Base-by-base conservation (phyloP, 2,888 invertebrate species). In the Eupithecia subumbrata region DNA sequence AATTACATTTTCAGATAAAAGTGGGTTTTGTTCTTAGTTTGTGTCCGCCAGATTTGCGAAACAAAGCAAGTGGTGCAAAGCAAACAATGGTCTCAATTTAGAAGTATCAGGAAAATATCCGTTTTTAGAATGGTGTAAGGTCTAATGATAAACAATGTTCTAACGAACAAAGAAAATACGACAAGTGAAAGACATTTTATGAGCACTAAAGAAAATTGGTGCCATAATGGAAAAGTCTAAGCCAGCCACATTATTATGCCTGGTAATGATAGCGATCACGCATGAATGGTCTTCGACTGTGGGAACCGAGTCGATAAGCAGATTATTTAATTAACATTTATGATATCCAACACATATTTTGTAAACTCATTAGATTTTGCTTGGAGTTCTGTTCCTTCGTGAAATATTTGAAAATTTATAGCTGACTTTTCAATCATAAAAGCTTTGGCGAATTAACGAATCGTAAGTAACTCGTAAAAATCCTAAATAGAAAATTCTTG, bases 401-500 rank as follows among this genome's bases (percentile, higher is more conserved):
- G 18, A 64, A 64, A 22, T 34, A 16, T 34, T 34, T 4, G 34
- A 22, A 34, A 64, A 34, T 64, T 34, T 64, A 18, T 64, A 60
- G 30, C 30, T 63, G 5, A 63, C 18, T 64, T 64, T 40, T 25
- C 25, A 45, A 25, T 68, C 68, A 45, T 74, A 74, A 77, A 77
- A 75, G 74, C 75, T 75, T 84, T 85, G 83, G 83, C 83, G 77
- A 76, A 81, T 80, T 79, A 83, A 84, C 84, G 84, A 85, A 84
- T 82, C 83, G 77, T 83, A 79, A 82, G 79, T 79, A 56, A 81
- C 83, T 86, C 86, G 84, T 87, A 86, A 88, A 52, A 87, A 79
- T 84, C 83, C 82, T 81, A 88, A 91, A 92, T 90, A 91, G 90
- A 90, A 91, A 88, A 91, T 91, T 91, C 89, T 84, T 88, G 81